Conservation (phyloP, 2,113 vertebrate genomes). For the Aleadryas rufinucha region DNA sequence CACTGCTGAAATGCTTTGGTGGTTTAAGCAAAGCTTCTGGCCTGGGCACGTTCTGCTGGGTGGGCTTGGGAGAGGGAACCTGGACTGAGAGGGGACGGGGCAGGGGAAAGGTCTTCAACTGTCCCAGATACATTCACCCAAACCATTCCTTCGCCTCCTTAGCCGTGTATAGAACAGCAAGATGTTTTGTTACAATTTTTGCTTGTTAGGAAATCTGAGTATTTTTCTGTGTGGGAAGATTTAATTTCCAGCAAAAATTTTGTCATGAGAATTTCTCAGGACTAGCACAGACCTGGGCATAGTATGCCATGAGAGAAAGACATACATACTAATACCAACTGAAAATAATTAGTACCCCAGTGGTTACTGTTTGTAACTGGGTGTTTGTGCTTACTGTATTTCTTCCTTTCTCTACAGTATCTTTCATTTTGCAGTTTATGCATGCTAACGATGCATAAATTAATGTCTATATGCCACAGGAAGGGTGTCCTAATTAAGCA, state of each 20-base stretch:
- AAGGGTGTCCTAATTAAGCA: not conserved
- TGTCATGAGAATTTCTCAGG: not conserved
- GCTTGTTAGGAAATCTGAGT: not conserved
- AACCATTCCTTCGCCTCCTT: not conserved
- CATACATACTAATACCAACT: not conserved
- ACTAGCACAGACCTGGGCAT: not conserved
- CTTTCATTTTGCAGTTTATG: not conserved
- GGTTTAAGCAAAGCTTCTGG: not conserved
- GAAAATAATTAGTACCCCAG: not conserved
- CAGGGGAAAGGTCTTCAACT: not conserved
- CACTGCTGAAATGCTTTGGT: not conserved
- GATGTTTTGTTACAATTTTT: not conserved
- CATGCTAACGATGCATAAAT: not conserved
- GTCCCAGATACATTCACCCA: not conserved
- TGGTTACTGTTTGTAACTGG: not conserved
- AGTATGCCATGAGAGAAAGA: not conserved
- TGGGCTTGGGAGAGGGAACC: not conserved
- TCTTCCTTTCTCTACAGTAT: not conserved
- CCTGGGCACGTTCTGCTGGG: accelerated
- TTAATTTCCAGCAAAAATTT: not conserved
- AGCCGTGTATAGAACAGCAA: not conserved
- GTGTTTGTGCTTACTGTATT: not conserved
- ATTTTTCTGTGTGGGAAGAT: not conserved
- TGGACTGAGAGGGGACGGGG: not conserved
- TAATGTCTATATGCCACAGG: not conserved